Conservation (phyloP, 1,140 invertebrate species). For the Ganaspis sp. region DNA sequence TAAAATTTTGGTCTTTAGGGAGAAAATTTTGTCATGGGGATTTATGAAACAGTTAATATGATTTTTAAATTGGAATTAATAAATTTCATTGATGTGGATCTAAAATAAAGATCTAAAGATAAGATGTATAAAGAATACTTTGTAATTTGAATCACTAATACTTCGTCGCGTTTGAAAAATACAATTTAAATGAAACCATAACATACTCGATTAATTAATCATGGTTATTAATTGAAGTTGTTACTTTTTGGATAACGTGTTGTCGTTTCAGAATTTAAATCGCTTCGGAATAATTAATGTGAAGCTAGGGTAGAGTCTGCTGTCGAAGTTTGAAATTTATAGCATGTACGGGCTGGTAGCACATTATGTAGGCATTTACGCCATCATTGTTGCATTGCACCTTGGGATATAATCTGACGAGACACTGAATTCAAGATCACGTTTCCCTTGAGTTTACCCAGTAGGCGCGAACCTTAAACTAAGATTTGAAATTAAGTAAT, state of each 20-base stretch:
- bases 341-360: slow-evolving; percentile 48
- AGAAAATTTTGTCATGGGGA: too few species aligned
- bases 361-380: slow-evolving; percentile 56
- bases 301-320: slow-evolving; percentile 18
- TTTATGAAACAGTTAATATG: too few species aligned
- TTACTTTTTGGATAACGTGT: slow-evolving; percentile 14
- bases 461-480: slow-evolving; percentile 61
- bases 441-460: slow-evolving; percentile 54
- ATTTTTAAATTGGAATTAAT: too few species aligned
- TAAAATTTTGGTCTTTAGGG: too few species aligned
- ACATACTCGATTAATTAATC: background rate
- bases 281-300: background rate
- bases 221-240: slow-evolving; percentile 1
- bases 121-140: too few species aligned
- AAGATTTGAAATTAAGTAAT: slow-evolving; percentile 68
- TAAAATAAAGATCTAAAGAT: too few species aligned
- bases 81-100: too few species aligned
- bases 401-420: slow-evolving; percentile 54
- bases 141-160: too few species aligned
- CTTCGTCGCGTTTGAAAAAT: background rate
- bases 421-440: slow-evolving; percentile 72
- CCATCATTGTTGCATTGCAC: slow-evolving; percentile 49
- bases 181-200: background rate
- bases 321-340: slow-evolving; percentile 50
- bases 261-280: slow-evolving; percentile 10